Conservation (phyloP, 2,797 vertebrate genomes). For the Acanthiza pusilla region DNA sequence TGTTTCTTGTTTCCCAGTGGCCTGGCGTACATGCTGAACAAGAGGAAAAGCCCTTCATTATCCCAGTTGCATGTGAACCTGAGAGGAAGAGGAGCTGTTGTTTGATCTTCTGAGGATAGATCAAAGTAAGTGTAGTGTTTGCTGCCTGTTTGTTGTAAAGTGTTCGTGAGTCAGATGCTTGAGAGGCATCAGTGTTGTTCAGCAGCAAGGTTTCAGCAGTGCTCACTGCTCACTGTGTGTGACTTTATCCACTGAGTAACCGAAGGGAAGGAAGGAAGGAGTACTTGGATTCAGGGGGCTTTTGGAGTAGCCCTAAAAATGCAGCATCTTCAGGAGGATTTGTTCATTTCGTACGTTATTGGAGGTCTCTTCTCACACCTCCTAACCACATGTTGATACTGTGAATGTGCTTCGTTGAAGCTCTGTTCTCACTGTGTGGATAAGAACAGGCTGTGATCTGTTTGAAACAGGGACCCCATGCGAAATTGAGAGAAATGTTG, state of each 20-base stretch:
- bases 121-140: not conserved
- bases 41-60: not conserved
- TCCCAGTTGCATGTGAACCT: not conserved
- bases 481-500: not conserved
- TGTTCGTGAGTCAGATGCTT: not conserved
- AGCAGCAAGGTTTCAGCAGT: not conserved
- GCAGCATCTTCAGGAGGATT: not conserved
- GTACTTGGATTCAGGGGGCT: not conserved
- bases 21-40: not conserved
- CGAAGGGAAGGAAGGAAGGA: not conserved
- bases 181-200: not conserved
- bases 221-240: not conserved
- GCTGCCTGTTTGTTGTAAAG: not conserved
- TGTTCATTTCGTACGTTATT: fast-evolving
- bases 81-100: not conserved
- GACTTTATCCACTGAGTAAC: not conserved
- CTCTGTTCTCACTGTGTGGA: fast-evolving
- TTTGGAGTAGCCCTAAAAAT: not conserved
- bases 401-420: not conserved
- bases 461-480: fast-evolving
- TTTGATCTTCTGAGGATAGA: not conserved
- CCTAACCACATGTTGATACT: fast-evolving
- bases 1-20: not conserved
- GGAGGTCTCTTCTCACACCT: not conserved
- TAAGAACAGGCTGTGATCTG: not conserved